Percentiles rank a stretch among this genome's conserved stretches.
These are phyloP conservation scores for Etia nguti DNA, from an alignment of 2,113 vertebrate genomes.

Conservation along the genomic window DNA sequence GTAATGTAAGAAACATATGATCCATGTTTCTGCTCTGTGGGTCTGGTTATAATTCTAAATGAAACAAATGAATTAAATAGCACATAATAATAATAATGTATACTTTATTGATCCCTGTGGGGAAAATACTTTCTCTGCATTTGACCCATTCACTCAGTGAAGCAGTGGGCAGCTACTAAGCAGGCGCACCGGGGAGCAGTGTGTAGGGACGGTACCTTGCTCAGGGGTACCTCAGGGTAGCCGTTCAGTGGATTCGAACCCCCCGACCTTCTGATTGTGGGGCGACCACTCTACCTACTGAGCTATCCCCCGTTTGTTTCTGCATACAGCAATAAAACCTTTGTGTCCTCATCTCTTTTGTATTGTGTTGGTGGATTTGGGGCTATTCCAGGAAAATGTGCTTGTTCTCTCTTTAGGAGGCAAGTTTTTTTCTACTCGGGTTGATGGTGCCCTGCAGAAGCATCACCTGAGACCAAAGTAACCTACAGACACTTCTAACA, in stretches of 20 bases:
- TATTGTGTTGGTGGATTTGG: neutral
- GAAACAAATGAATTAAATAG: neutral
- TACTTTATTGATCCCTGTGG: too few relatives aligned
- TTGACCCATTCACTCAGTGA: too few relatives aligned
- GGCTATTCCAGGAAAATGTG: neutral
- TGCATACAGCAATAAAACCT: neutral
- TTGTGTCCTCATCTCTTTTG: neutral
- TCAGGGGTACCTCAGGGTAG: too few relatives aligned
- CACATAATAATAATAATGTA: too few relatives aligned
- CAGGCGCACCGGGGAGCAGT: too few relatives aligned
- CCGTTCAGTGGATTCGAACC: too few relatives aligned
- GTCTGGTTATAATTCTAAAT: neutral
- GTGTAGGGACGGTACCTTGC: too few relatives aligned
- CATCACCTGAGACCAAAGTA: conserved; percentile 9
- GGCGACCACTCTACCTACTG: too few relatives aligned
- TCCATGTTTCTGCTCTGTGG: neutral
- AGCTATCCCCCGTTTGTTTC: too few relatives aligned
- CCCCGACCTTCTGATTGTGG: too few relatives aligned
- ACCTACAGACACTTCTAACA: neutral
- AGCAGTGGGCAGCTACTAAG: too few relatives aligned
- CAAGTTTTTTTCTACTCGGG: neutral
- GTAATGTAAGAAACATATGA: neutral
- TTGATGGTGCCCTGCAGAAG: neutral
- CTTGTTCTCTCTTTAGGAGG: neutral
- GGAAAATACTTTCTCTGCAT: too few relatives aligned